Percentiles rank a stretch among this genome's conserved stretches.
These are phyloP conservation scores for Beris morrisii DNA, from an alignment of 2,888 invertebrate genomes.

Conservation along the genomic window DNA sequence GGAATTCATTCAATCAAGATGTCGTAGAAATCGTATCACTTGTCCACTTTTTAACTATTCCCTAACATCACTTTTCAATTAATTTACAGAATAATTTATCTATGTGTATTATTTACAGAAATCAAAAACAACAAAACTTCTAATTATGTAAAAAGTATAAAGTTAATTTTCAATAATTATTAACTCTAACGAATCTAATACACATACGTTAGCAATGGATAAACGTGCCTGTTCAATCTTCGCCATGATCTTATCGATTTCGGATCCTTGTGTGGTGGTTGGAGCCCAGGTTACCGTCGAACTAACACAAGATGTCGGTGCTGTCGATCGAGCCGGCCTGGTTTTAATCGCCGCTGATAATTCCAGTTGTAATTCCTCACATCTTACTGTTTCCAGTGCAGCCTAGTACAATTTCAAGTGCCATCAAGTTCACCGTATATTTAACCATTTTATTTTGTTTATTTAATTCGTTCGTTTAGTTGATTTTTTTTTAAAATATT, in stretches of 20 bases:
- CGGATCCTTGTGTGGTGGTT: slow-evolving; percentile 64
- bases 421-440: slow-evolving; percentile 3
- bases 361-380: slow-evolving; percentile 89
- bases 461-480: neutral
- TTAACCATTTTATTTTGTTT: slow-evolving; percentile 9
- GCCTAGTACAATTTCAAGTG: slow-evolving; percentile 54
- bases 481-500: too few relatives aligned
- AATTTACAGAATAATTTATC: neutral
- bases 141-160: neutral
- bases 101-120: neutral
- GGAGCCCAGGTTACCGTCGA: slow-evolving; percentile 56
- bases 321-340: slow-evolving; percentile 54
- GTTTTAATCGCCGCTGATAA: slow-evolving; percentile 71
- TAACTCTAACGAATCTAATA: slow-evolving; percentile 40
- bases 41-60: too few relatives aligned
- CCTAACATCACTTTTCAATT: too few relatives aligned
- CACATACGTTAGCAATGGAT: slow-evolving; percentile 52
- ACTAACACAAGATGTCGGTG: slow-evolving; percentile 47
- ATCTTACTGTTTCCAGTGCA: slow-evolving; percentile 69
- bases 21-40: too few relatives aligned
- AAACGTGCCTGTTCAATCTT: slow-evolving; percentile 78
- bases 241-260: slow-evolving; percentile 93
- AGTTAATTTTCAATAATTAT: neutral
- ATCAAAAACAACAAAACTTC: neutral
- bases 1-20: too few relatives aligned